A percentile compares a stretch with the other conserved stretches of the same genome.
Conservation (phyloP, 2,113 vertebrate genomes). For the Scomber japonicus region DNA sequence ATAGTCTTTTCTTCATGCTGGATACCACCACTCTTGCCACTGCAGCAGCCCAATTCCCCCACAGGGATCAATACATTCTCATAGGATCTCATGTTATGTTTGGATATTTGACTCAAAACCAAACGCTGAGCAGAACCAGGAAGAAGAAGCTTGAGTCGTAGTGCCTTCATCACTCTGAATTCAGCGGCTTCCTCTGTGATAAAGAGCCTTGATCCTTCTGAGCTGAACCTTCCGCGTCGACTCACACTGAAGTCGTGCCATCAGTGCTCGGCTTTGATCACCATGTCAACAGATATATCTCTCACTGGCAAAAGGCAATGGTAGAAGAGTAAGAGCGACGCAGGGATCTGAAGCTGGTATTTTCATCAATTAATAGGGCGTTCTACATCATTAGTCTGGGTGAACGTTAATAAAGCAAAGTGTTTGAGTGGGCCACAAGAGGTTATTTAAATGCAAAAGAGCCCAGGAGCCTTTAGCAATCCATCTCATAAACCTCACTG, state of each 20-base stretch:
- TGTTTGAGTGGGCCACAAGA: constrained; percentile 35
- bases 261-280: constrained; percentile 61
- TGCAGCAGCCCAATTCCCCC: constrained; percentile 36
- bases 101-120: constrained; percentile 67
- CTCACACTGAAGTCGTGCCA: constrained; percentile 42
- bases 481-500: constrained; percentile 64
- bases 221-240: constrained; percentile 43
- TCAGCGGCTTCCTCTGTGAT: constrained; percentile 46
- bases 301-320: constrained; percentile 17
- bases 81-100: constrained; percentile 65
- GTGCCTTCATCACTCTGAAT: constrained; percentile 38
- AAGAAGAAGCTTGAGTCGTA: constrained; percentile 10
- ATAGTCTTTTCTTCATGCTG: constrained; percentile 5
- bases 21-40: constrained; percentile 20
- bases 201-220: constrained; percentile 55
- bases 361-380: constrained; percentile 68
- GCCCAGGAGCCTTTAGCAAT: constrained; percentile 55
- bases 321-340: constrained; percentile 20
- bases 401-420: constrained; percentile 59
- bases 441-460: constrained; percentile 79
- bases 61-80: constrained; percentile 69
- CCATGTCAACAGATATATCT: constrained; percentile 51
- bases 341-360: constrained; percentile 20
- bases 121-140: constrained; percentile 50
- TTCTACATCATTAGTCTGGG: constrained; percentile 65